These are phyloP conservation scores for Synergus laeviventris DNA, from an alignment of 2,888 invertebrate genomes.

Conservation along the genomic window DNA sequence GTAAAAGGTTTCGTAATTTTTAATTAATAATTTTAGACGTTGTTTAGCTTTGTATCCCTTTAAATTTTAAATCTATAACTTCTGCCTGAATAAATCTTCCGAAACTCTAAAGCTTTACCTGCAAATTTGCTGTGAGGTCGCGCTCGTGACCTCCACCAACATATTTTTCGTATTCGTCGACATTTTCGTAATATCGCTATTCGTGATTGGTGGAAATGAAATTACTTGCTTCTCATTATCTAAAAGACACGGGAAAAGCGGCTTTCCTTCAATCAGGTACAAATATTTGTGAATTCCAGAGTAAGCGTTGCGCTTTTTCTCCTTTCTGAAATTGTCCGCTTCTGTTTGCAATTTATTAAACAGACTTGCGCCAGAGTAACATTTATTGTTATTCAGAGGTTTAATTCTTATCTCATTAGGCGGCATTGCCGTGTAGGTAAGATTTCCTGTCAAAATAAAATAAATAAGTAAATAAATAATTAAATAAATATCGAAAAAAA, in stretches of 20 bases:
- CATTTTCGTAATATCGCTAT: slow-evolving; percentile 89
- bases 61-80: background rate
- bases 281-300: slow-evolving; percentile 91
- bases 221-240: slow-evolving; percentile 83
- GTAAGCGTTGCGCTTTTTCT: slow-evolving; percentile 89
- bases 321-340: slow-evolving; percentile 88
- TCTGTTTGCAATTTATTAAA: slow-evolving; percentile 84
- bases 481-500: slow-evolving; percentile 3
- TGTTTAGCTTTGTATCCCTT: background rate
- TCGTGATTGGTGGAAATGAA: slow-evolving; percentile 92
- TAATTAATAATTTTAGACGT: background rate
- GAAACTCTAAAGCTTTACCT: slow-evolving; percentile 62
- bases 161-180: slow-evolving; percentile 81
- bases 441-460: slow-evolving; percentile 75
- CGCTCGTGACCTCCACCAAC: slow-evolving; percentile 87
- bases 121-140: slow-evolving; percentile 81
- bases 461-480: slow-evolving; percentile 7
- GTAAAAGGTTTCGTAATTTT: background rate
- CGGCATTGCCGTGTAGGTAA: slow-evolving; percentile 83
- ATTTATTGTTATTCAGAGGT: slow-evolving; percentile 81
- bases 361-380: slow-evolving; percentile 82
- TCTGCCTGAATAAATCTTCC: too few species aligned
- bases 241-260: slow-evolving; percentile 84
- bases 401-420: slow-evolving; percentile 82
- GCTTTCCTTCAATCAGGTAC: slow-evolving; percentile 86